Base-by-base conservation (phyloP, 2,113 vertebrate species). In the Zonotrichia leucophrys region DNA sequence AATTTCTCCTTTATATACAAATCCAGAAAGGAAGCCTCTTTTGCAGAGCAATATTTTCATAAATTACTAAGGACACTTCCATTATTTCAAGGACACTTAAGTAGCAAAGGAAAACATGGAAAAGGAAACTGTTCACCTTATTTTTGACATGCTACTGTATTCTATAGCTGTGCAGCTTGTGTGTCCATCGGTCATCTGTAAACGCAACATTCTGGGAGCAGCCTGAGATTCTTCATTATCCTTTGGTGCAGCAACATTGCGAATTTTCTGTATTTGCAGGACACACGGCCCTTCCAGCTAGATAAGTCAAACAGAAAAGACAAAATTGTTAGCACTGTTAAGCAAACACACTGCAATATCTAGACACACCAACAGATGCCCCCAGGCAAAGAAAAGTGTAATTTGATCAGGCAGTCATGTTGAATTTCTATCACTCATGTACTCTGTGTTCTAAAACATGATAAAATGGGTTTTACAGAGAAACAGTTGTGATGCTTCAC, bases 101-200 rank as follows among this genome's bases (percentile, higher is more conserved):
- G 21, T 21, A 72, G 16, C 68, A 23, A 47, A 88, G 67, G 23
- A 93, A 83, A 75, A 90, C 59, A 15, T 5, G 23, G 46, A 88
- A 90, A 91, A 33, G 27, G 89, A 95, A 87, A 56, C 17, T 52
- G 19, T 83, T 97, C 95, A 99, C 99, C 99, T 99, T 97, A 99
- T 98, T 98, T 99, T 99, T 92, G 99, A 98, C 97, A 99, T 98
- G 87, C 98, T 98, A 97, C 97, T 98, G 96, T 98, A 98, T 95
- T 99, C 99, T 76, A 99, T 78, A 90, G 98, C 99, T 66, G 98
- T 98, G 96, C 99, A 99, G 96, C 89, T 98, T 86, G 98, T 99
- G 73, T 99, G 99, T 14, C 99, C 99, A 96, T 99, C 99, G 5
- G 99, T 99, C 99, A 99, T 99, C 96, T 99, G 99, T 72, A 99